Base-by-base conservation (phyloP, 2,797 vertebrate genomes). In the Manis crassicaudata region DNA sequence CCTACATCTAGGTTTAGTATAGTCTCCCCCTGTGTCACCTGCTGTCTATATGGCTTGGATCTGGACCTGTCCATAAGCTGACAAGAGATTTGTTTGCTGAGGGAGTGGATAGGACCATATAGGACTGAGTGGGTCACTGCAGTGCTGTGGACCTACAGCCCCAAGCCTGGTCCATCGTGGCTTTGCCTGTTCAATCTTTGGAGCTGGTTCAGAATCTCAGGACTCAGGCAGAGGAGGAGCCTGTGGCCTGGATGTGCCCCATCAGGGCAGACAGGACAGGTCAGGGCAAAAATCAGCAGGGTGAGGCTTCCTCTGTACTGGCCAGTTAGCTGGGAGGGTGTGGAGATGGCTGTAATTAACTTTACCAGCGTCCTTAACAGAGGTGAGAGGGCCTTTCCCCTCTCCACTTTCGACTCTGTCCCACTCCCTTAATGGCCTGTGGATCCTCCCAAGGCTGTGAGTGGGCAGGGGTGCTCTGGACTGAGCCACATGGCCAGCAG, bases 301-400 rank as follows among this genome's bases (percentile, higher is more conserved):
- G 96, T 13, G 96, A 96, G 96, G 80, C 87, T 94, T 95, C 81
- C 32, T 96, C 62, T 65, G 93, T 60, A 56, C 87, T 96, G 95
- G 96, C 97, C 97, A 97, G 97, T 97, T 98, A 98, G 95, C 86
- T 91, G 75, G 89, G 89, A 94, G 80, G 58, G 68, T 77, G 16
- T 20, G 25, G 80, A 87, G 94, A 82, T 91, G 79, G 84, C 89
- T 98, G 83, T 98, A 97, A 98, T 97, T 97, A 96, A 95, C 96
- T 97, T 97, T 93, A 98, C 94, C 96, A 92, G 97, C 92, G 40
- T 97, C 96, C 86, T 96, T 75, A 90, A 82, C 86, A 93, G 83
- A 94, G 86, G 87, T 50, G 77, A 93, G 87, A 94, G 70, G 86
- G 95, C 76, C 92, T 97, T 95, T 96, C 12, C 70, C 91, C 17